Evolutionary conservation across 2,113 vertebrate genomes (phyloP), one percentile per base, ranked within the genome.

Genomic region (Alaudala cheleensis): DNA sequence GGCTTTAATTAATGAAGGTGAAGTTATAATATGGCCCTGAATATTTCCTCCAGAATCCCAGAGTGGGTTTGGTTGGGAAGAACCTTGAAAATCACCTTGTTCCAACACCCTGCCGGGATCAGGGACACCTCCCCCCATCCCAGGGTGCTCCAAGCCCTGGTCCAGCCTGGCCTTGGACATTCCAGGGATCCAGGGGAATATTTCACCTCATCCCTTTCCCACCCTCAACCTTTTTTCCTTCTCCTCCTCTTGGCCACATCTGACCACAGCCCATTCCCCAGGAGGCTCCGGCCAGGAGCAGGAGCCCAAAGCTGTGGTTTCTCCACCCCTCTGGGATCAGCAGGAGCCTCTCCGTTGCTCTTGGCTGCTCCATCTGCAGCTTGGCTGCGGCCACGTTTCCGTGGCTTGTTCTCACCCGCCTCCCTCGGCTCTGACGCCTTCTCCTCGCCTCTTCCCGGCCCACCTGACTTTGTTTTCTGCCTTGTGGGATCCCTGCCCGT

Each of bases 341-440:
- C 29, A 62, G 47, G 72, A 96, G 56, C 7, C 66, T 11, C 69
- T 74, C 10, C 3, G 83, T 89, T 96, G 77, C 61, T 95, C 31
- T 95, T 95, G 93, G 89, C 93, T 66, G 50, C 64, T 73, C 45
- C 31, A 0, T 3, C 4, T 1, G 11, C 61, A 19, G 19, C 49
- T 86, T 88, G 93, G 93, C 94, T 11, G 31, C 0, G 1, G 64
- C 44, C 57, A 2, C 83, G 0, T 91, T 86, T 92, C 93, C 14
- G n/a, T 89, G 96, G 89, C 69, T 95, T 89, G 60, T 95, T 96
- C 95, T 95, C 91, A 83, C 89, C 86, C 39, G 6, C 62, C 58
- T 77, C 33, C 7, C 56, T 70, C 54, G 5, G 57, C 14, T 64
- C 93, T 31, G 74, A 60, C 74, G 51, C 61, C 42, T 76, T 37